Percentiles rank a stretch among this genome's conserved stretches.
These are phyloP conservation scores for Gonatopus flavifemur DNA, from an alignment of 1,140 invertebrate species.

Conservation along the genomic window DNA sequence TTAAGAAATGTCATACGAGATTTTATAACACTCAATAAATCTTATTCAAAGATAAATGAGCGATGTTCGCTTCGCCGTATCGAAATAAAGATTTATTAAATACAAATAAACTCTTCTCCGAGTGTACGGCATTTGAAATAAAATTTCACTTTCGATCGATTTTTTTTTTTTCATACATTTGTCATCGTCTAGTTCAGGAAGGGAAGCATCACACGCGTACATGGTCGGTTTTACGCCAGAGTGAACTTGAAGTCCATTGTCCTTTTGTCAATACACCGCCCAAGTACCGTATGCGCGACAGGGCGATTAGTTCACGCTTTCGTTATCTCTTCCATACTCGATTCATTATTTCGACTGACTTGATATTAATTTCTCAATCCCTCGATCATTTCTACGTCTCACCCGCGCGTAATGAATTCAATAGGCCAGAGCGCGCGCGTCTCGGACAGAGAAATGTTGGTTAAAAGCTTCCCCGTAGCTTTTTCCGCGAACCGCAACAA, in stretches of 20 bases:
- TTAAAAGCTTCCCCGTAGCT: too few species aligned
- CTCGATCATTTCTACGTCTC: background rate
- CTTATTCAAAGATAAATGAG: too few species aligned
- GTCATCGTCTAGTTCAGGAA: background rate
- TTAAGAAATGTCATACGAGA: too few species aligned
- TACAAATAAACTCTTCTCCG: too few species aligned
- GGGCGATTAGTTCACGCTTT: slow-evolving; percentile 16
- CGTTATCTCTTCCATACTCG: slow-evolving; percentile 1
- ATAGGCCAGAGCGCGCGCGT: background rate
- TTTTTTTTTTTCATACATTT: background rate
- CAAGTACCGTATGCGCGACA: slow-evolving; percentile 18
- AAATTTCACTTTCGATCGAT: slow-evolving; percentile 1
- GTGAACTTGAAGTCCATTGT: slow-evolving; percentile 36
- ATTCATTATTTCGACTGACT: too few species aligned
- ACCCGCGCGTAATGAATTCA: background rate
- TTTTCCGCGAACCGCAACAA: too few species aligned
- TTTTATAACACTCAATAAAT: too few species aligned
- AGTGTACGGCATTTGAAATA: background rate
- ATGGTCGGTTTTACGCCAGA: slow-evolving; percentile 7
- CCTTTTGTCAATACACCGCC: slow-evolving; percentile 42
- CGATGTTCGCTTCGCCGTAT: too few species aligned
- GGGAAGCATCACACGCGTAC: slow-evolving; percentile 8
- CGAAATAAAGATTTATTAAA: too few species aligned
- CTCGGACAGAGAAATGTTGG: background rate
- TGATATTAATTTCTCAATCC: too few species aligned